Conservation (phyloP, 1,140 invertebrate species). For the Drosophila gunungcola region DNA sequence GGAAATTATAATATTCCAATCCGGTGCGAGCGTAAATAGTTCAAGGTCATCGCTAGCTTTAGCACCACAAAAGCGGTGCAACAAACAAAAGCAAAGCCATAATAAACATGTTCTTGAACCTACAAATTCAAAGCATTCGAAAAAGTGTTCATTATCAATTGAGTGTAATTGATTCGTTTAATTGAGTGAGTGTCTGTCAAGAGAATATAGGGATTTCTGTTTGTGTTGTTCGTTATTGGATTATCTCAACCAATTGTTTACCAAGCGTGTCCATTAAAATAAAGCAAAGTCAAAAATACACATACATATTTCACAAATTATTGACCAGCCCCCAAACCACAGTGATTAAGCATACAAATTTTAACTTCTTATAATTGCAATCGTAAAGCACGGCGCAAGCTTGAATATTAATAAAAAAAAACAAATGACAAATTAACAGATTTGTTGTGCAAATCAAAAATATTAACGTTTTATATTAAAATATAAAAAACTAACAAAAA, state of each 20-base stretch:
- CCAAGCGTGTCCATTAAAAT: not conserved
- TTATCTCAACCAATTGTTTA: slow-evolving; percentile 18
- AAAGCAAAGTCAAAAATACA: slow-evolving; percentile 23
- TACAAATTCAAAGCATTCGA: slow-evolving; percentile 13
- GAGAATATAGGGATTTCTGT: slow-evolving; percentile 10
- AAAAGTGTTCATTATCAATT: slow-evolving; percentile 15
- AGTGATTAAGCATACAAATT: not conserved
- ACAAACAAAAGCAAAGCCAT: slow-evolving; percentile 35
- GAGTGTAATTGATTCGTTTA: slow-evolving; percentile 55
- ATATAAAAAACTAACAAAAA: too few species aligned
- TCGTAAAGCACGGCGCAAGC: too few species aligned
- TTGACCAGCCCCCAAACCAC: slow-evolving; percentile 30
- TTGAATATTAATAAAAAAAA: too few species aligned
- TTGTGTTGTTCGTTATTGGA: slow-evolving; percentile 20
- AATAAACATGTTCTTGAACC: slow-evolving; percentile 52
- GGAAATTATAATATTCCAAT: slow-evolving; percentile 42
- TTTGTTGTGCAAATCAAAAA: too few species aligned
- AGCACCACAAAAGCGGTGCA: slow-evolving; percentile 9
- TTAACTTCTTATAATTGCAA: too few species aligned
- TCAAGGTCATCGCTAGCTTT: slow-evolving; percentile 61
- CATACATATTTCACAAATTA: slow-evolving; percentile 17
- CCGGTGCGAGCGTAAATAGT: slow-evolving; percentile 49
- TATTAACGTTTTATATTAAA: too few species aligned
- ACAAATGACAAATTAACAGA: too few species aligned
- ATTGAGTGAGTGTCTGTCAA: slow-evolving; percentile 18